phyloP scores from a whole-genome alignment of 35 echinoderm and acorn worm species.

The Diadema setosum region DNA sequence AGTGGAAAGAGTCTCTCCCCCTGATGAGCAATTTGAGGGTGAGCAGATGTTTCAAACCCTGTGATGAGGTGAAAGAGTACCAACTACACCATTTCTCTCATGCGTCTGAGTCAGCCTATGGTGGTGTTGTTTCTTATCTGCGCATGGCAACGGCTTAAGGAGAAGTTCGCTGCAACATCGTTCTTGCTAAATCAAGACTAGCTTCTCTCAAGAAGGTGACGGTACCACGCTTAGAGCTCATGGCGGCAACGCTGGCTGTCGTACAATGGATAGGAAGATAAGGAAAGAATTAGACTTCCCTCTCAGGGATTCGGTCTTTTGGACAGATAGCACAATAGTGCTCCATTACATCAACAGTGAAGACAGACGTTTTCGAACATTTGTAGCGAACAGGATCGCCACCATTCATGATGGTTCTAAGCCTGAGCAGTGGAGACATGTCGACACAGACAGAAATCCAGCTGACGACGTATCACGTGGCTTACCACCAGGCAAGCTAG shows the following conservation, averaged over 20 bases:
- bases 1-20: slow-evolving; percentile 29
- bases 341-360: slow-evolving; percentile 24
- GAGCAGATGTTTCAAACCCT: slow-evolving; percentile 29
- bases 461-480: too few relatives aligned
- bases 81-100: slow-evolving; percentile 78
- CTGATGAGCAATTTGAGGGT: slow-evolving; percentile 4
- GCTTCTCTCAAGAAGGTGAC: not conserved
- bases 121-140: slow-evolving; percentile 35
- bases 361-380: slow-evolving; percentile 26
- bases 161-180: not conserved
- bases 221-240: slow-evolving; percentile 34
- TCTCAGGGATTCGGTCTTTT: not conserved
- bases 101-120: slow-evolving; percentile 49
- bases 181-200: slow-evolving; percentile 1
- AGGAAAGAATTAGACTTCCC: not conserved
- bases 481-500: too few relatives aligned
- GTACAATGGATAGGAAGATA: not conserved
- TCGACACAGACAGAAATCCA: too few relatives aligned
- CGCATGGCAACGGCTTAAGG: not conserved
- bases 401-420: not conserved
- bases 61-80: not conserved
- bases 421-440: slow-evolving; percentile 28
- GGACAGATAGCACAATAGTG: slow-evolving; percentile 51
- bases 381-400: slow-evolving; percentile 58
- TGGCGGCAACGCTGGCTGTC: slow-evolving; percentile 8